These are phyloP conservation scores for Epinephelus fuscoguttatus DNA, from an alignment of 2,113 vertebrate species.

Conservation along the genomic window DNA sequence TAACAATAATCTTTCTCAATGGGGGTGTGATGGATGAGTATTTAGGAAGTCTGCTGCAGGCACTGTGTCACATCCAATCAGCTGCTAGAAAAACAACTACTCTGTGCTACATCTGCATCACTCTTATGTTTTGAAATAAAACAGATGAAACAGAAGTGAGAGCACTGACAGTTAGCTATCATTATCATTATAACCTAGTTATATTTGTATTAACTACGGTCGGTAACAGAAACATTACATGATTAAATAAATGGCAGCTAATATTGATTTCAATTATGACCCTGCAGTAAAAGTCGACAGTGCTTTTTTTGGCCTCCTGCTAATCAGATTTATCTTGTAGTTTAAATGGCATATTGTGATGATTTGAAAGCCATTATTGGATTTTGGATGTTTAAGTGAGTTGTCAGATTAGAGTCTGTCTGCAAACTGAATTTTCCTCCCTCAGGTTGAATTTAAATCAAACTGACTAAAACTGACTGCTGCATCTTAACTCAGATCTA, in stretches of 20 bases:
- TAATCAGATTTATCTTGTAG: neutral
- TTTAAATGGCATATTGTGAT: neutral
- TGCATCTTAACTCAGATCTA: conserved; percentile 1
- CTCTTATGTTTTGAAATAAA: neutral
- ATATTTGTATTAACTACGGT: neutral
- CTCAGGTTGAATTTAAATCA: conserved; percentile 4
- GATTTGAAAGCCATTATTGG: neutral
- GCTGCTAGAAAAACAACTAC: neutral
- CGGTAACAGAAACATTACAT: too few species aligned
- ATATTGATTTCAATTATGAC: neutral
- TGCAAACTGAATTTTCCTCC: neutral
- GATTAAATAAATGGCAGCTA: neutral
- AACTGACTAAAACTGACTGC: neutral
- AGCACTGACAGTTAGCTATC: neutral
- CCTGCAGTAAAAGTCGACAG: neutral
- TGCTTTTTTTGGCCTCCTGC: neutral
- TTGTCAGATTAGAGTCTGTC: neutral
- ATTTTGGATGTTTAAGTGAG: neutral
- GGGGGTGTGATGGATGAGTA: too few species aligned
- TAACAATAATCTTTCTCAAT: too few species aligned
- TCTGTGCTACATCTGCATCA: neutral
- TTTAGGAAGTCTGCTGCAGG: too few species aligned
- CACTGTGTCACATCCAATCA: neutral
- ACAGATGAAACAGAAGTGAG: neutral
- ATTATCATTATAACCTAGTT: neutral